phyloP scores from a whole-genome alignment of 2,797 vertebrate species.

The Leucoraja ocellata region DNA sequence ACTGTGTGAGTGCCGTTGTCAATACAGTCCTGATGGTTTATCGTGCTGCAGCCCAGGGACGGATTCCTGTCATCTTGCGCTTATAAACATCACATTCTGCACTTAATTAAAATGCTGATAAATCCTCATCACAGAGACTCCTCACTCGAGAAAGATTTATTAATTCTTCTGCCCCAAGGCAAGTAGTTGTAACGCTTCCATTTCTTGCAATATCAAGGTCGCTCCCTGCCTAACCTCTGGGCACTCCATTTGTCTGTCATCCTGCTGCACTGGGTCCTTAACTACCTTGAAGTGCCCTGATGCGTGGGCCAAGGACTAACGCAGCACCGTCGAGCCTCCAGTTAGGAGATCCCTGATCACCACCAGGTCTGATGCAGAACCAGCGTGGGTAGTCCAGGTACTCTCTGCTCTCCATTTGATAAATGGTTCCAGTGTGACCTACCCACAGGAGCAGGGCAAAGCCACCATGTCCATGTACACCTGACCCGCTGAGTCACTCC shows the following conservation, averaged over 20 bases:
- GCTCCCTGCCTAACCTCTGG: background rate
- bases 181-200: background rate
- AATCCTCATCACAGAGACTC: constrained; percentile 24
- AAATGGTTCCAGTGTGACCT: background rate
- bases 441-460: background rate
- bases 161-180: constrained; percentile 32
- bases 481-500: no score
- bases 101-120: constrained; percentile 28
- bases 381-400: no score
- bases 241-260: background rate
- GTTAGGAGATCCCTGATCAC: background rate
- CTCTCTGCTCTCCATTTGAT: no score
- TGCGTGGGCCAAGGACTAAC: background rate
- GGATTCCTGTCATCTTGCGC: constrained; percentile 16
- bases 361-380: background rate
- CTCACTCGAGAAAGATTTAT: constrained; percentile 28
- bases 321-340: background rate
- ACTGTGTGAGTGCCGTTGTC: background rate
- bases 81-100: constrained; percentile 31
- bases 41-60: background rate
- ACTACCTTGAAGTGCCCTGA: background rate
- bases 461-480: background rate
- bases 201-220: constrained; percentile 31
- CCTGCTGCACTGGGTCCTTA: background rate
- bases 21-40: background rate